A percentile compares a stretch with the other conserved stretches of the same genome.
Evolutionary conservation across 2,888 invertebrate genomes (phyloP).

Genomic region (Malthinus flaveolus): DNA sequence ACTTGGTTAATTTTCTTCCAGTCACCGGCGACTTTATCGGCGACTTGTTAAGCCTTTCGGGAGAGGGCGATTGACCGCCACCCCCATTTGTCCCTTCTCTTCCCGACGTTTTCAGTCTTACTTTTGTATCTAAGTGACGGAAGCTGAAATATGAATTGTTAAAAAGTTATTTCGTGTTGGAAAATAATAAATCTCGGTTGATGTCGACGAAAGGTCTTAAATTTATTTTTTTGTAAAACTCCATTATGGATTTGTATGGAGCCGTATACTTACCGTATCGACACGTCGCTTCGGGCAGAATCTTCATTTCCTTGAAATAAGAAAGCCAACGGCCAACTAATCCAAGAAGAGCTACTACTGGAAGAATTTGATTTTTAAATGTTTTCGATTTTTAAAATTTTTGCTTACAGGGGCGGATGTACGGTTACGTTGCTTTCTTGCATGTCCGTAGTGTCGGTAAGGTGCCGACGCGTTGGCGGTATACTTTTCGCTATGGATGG

Average conservation of each 20-base stretch:
- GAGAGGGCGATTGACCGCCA: slow-evolving; percentile 73
- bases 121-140: slow-evolving; percentile 85
- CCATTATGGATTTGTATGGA: background rate
- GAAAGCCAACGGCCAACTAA: slow-evolving; percentile 90
- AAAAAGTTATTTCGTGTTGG: background rate
- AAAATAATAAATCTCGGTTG: background rate
- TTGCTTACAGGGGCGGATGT: slow-evolving; percentile 54
- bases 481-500: slow-evolving; percentile 83
- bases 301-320: slow-evolving; percentile 79
- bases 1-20: slow-evolving; percentile 18
- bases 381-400: background rate
- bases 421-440: slow-evolving; percentile 53
- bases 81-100: slow-evolving; percentile 56
- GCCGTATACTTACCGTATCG: slow-evolving; percentile 66
- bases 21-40: slow-evolving; percentile 58
- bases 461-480: slow-evolving; percentile 62
- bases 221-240: background rate
- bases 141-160: slow-evolving; percentile 60
- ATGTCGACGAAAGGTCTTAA: background rate
- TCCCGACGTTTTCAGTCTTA: slow-evolving; percentile 68
- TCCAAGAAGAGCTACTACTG: slow-evolving; percentile 79
- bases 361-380: slow-evolving; percentile 17
- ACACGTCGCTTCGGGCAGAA: slow-evolving; percentile 69
- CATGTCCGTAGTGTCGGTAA: slow-evolving; percentile 57
- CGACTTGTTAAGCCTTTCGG: slow-evolving; percentile 61